Percentiles rank a stretch among this genome's conserved stretches.
These are phyloP conservation scores for Eupristina koningsbergeri DNA, from an alignment of 1,140 invertebrate species.

Conservation along the genomic window DNA sequence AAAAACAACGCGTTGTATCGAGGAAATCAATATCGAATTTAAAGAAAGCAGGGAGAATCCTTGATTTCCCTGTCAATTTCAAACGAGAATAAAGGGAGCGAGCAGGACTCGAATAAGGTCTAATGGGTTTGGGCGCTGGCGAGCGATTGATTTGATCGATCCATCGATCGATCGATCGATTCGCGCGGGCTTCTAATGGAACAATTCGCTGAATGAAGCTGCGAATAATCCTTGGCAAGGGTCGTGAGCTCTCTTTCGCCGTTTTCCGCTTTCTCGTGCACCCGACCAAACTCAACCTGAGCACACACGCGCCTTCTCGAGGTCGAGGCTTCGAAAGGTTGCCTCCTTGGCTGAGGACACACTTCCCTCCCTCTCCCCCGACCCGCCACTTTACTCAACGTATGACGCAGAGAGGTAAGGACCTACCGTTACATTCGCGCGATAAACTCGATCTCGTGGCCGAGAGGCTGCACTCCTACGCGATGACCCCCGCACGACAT, in stretches of 20 bases:
- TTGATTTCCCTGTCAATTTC: background rate
- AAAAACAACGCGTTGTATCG: background rate
- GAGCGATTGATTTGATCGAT: conserved; percentile 15
- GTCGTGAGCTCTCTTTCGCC: no score
- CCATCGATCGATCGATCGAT: background rate
- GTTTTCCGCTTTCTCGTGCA: background rate
- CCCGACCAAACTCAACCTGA: no score
- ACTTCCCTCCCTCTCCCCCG: background rate
- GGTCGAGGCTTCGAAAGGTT: no score
- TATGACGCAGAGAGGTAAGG: conserved; percentile 4
- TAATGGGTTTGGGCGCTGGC: conserved; percentile 8
- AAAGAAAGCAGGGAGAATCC: background rate
- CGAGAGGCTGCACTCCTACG: background rate
- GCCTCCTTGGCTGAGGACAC: background rate
- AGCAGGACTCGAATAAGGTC: background rate
- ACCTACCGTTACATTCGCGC: conserved; percentile 6
- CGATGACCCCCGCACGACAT: background rate
- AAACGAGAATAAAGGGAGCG: background rate
- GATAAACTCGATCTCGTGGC: background rate
- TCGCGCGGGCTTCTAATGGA: background rate
- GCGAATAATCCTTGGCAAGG: no score
- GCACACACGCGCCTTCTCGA: no score
- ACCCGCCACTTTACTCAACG: background rate
- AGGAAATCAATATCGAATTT: background rate
- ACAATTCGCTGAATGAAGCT: background rate